Conservation (phyloP, 2,113 vertebrate genomes). For the Columba livia region DNA sequence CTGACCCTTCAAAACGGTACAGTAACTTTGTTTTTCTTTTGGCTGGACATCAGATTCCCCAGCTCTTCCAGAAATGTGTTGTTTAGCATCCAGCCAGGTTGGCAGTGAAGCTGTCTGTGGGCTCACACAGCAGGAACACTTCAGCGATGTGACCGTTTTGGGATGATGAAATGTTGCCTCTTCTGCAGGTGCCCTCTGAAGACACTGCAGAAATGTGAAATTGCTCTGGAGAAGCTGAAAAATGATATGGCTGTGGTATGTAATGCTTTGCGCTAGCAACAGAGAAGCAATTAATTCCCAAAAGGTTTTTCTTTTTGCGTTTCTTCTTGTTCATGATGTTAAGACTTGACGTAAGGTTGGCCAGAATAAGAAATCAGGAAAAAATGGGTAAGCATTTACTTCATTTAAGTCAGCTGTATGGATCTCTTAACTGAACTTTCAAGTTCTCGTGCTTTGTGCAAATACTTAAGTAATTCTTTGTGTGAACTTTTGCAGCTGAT, state of each 20-base stretch:
- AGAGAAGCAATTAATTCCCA: background rate
- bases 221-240: conserved; percentile 96
- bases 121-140: background rate
- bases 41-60: background rate
- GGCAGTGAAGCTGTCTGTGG: background rate
- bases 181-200: conserved; percentile 88
- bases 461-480: background rate
- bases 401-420: background rate
- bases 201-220: conserved; percentile 97
- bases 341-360: background rate
- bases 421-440: background rate
- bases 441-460: background rate
- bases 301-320: background rate
- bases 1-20: conserved; percentile 94
- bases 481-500: background rate
- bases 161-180: background rate
- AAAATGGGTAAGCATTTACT: background rate
- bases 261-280: background rate
- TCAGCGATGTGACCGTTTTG: background rate
- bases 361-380: background rate
- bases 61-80: background rate
- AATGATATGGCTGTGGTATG: conserved; percentile 98
- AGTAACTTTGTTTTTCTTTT: background rate
- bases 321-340: background rate
- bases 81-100: background rate